Evolutionary conservation across 2,113 vertebrate species (phyloP), one percentile per base, ranked within the genome.

Genomic region (Aepyceros melampus): DNA sequence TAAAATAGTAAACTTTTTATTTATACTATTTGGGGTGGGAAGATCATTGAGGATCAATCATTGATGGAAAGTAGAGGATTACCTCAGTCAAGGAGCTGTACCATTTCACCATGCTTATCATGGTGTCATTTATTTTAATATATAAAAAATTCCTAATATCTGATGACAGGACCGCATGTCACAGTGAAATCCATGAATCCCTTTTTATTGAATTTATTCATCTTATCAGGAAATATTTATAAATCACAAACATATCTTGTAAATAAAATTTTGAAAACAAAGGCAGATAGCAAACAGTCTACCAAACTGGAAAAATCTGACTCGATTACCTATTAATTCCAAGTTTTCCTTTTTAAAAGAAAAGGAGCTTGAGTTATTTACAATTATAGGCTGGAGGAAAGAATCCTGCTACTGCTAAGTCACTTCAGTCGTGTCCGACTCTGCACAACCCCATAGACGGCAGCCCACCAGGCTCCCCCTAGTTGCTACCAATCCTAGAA

Each of bases 211-310:
- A 2, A 64, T 60, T 92, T 49, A 6, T 87, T 71, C 51, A 49
- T 91, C 43, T 40, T 40, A 43, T 3, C 51, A 55, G 23, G 23
- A 83, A 55, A 55, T 83, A 9, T 89, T 92, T 84, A 84, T 76
- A 89, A 87, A 74, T 91, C 45, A 36, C 67, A 53, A 6, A 71
- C 16, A 7, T 87, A 62, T 89, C 15, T 81, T 94, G 6, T 89
- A 62, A 94, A 81, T 93, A 95, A 86, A 67, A 43, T 89, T 29
- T 92, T 91, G 13, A 85, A 88, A 91, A 87, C 29, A 95, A 71
- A 97, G 76, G 17, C 27, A 82, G 40, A 6, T 82, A 82, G 27
- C 6, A 87, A 76, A 36, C 5, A 79, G 23, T n/a, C 16, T 64
- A 85, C 78, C 16, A 96, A 67, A 90, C 43, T 89, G 62, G 40